Percentiles rank a stretch among this genome's conserved stretches.
phyloP scores from a whole-genome alignment of 2,113 vertebrate species.

The Leptobrachium ailaonicum region DNA sequence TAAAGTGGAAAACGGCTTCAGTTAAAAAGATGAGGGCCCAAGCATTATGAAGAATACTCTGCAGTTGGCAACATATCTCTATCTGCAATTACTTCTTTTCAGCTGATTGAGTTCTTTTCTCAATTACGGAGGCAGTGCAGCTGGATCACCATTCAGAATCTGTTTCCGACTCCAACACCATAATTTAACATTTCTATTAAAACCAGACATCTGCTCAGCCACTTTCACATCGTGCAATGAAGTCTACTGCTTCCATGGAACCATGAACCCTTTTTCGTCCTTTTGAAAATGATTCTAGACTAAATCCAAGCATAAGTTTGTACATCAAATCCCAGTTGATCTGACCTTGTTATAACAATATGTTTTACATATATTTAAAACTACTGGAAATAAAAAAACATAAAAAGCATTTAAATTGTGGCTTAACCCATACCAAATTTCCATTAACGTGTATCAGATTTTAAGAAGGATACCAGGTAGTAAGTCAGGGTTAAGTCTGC shows the following conservation, averaged over 20 bases:
- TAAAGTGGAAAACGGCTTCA: too few relatives aligned
- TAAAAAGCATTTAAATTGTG: too few relatives aligned
- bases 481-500: too few relatives aligned
- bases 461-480: too few relatives aligned
- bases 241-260: conserved; percentile 1
- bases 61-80: conserved; percentile 10
- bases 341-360: background rate
- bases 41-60: conserved; percentile 9
- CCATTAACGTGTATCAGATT: too few relatives aligned
- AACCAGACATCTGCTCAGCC: conserved; percentile 38
- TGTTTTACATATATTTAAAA: too few relatives aligned
- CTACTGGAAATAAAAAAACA: too few relatives aligned
- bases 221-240: conserved; percentile 7
- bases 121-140: conserved; percentile 28
- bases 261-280: background rate
- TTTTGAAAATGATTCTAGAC: background rate
- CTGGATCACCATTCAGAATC: conserved; percentile 38
- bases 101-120: conserved; percentile 34
- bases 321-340: background rate
- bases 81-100: conserved; percentile 28
- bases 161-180: conserved; percentile 37
- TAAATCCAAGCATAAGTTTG: background rate
- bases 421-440: too few relatives aligned
- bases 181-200: conserved; percentile 41
- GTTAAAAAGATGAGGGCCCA: too few relatives aligned